A percentile compares a stretch with the other conserved stretches of the same genome.
phyloP scores from a whole-genome alignment of 23 tunicate species.

The Corella eumyota region DNA sequence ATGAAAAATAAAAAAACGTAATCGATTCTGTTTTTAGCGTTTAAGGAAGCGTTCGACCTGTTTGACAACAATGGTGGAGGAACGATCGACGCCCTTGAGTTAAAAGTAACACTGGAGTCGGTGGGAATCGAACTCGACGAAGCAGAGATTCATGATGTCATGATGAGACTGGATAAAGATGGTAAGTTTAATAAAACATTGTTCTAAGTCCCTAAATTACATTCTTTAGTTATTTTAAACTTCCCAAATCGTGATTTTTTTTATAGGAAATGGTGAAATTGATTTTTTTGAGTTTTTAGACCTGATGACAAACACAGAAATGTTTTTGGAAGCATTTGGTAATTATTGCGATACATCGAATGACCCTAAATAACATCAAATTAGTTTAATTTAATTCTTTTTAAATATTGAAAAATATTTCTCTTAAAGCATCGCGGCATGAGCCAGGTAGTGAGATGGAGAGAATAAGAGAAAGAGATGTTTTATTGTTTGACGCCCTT shows the following conservation, averaged over 20 bases:
- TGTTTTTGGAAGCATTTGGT: slow-evolving; percentile 66
- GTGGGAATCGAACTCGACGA: slow-evolving; percentile 44
- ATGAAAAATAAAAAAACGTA: not conserved
- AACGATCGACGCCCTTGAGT: slow-evolving; percentile 51
- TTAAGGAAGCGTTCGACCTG: slow-evolving; percentile 64
- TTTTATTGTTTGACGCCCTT: slow-evolving; percentile 55
- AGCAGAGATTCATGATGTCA: slow-evolving; percentile 45
- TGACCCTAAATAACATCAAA: too few relatives aligned
- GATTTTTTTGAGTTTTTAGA: slow-evolving; percentile 65
- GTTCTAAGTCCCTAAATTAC: not conserved
- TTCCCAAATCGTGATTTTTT: too few relatives aligned
- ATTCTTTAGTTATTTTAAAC: not conserved
- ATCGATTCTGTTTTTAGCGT: slow-evolving; percentile 6
- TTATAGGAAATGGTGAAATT: slow-evolving; percentile 58
- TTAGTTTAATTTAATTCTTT: too few relatives aligned
- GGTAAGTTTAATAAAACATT: slow-evolving; percentile 18
- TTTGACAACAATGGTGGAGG: slow-evolving; percentile 80
- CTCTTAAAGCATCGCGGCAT: too few relatives aligned
- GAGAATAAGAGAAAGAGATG: slow-evolving; percentile 19
- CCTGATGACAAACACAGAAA: slow-evolving; percentile 65
- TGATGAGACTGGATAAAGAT: slow-evolving; percentile 42
- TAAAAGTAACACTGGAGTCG: slow-evolving; percentile 46
- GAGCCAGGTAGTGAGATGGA: slow-evolving; percentile 6
- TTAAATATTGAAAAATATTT: too few relatives aligned
- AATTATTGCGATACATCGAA: too few relatives aligned